These are phyloP conservation scores for Candidula unifasciata DNA, from an alignment of 2,888 invertebrate genomes.

Conservation along the genomic window DNA sequence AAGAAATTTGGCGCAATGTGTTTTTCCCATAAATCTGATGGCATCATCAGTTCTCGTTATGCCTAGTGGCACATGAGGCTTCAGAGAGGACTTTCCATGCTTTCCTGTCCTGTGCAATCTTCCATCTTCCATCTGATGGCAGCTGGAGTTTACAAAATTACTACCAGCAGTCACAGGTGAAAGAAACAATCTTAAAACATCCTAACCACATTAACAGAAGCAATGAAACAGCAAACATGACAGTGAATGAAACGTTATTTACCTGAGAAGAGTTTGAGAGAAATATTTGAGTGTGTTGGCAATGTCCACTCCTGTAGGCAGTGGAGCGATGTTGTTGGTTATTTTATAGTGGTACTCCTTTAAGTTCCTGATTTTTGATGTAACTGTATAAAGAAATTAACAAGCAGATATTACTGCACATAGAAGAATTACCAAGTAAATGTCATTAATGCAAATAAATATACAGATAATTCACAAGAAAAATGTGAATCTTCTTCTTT, in stretches of 20 bases:
- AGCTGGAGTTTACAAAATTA: no score
- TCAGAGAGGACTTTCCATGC: no score
- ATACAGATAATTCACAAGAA: not conserved
- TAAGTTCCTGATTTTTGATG: constrained; percentile 96
- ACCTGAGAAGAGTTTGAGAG: constrained; percentile 96
- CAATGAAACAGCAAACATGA: not conserved
- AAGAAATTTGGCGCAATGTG: no score
- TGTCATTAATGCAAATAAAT: not conserved
- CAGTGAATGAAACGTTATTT: constrained; percentile 77
- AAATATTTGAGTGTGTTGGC: constrained; percentile 98
- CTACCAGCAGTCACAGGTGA: no score
- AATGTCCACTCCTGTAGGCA: constrained; percentile 96
- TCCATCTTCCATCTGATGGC: no score
- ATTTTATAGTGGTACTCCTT: constrained; percentile 96
- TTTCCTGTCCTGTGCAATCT: no score
- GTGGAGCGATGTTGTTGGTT: constrained; percentile 92
- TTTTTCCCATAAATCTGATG: no score
- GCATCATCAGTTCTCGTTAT: no score
- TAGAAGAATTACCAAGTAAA: not conserved
- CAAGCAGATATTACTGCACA: not conserved
- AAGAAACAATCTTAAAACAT: no score
- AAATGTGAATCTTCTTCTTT: no score
- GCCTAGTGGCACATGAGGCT: no score
- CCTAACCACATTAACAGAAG: not conserved
- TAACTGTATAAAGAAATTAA: constrained; percentile 83